A percentile compares a stretch with the other conserved stretches of the same genome.
These are phyloP conservation scores for Chrysotoxum bicinctum DNA, from an alignment of 2,888 invertebrate species.

Conservation along the genomic window DNA sequence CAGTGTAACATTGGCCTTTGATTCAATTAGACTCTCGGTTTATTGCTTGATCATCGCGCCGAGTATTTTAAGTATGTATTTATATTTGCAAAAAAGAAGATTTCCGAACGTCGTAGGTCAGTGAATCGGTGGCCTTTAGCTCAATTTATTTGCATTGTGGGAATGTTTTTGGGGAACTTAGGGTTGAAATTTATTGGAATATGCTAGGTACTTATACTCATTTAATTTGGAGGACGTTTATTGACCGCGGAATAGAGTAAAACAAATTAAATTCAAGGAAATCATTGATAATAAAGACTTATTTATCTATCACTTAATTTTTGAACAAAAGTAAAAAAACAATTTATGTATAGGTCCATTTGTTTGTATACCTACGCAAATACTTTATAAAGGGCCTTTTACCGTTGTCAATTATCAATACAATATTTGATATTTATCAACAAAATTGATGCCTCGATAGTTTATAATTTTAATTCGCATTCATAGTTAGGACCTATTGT, in stretches of 20 bases:
- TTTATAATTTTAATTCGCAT: no score
- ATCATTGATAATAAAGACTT: neutral
- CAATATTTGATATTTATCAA: no score
- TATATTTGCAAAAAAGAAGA: constrained; percentile 12
- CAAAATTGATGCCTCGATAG: no score
- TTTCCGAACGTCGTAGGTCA: constrained; percentile 21
- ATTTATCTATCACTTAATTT: no score
- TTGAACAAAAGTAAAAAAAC: no score
- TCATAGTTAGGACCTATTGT: no score
- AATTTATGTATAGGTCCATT: no score
- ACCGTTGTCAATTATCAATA: no score
- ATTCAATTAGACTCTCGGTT: constrained; percentile 7
- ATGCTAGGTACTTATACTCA: neutral
- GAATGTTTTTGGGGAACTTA: neutral
- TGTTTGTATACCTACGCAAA: no score
- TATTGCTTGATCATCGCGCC: neutral
- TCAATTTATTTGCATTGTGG: neutral
- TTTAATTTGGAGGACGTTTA: constrained; percentile 34
- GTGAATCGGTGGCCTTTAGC: constrained; percentile 32
- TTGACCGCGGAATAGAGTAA: constrained; percentile 38
- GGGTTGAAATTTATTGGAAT: neutral
- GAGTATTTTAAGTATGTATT: neutral
- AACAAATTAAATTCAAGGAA: neutral
- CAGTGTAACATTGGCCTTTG: constrained; percentile 27
- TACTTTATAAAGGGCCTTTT: no score